Conservation (phyloP, 2,888 invertebrate species). For the Drosophila maculinotata region DNA sequence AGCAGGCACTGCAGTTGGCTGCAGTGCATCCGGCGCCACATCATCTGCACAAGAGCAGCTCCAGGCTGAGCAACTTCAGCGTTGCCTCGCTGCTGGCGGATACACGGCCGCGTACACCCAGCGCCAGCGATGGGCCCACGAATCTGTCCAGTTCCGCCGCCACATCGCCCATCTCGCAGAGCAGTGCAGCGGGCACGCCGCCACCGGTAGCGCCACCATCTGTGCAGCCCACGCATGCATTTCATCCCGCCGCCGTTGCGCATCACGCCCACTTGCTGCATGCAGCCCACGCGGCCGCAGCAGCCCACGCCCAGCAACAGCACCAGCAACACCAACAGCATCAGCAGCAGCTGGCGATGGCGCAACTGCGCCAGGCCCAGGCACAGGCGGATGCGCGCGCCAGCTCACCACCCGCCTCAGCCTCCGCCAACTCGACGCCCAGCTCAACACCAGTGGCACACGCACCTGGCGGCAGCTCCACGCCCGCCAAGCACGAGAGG, state of each 20-base stretch:
- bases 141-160: conserved; percentile 83
- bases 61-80: conserved; percentile 91
- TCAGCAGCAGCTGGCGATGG: conserved; percentile 62
- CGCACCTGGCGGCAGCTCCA: conserved; percentile 40
- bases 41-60: conserved; percentile 86
- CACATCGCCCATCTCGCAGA: conserved; percentile 80
- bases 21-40: conserved; percentile 76
- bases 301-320: conserved; percentile 81
- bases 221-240: conserved; percentile 57
- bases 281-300: conserved; percentile 79
- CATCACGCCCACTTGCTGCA: conserved; percentile 82
- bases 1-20: conserved; percentile 69
- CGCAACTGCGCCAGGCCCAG: conserved; percentile 75
- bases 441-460: conserved; percentile 68
- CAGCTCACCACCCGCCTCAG: conserved; percentile 78
- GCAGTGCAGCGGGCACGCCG: conserved; percentile 74
- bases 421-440: conserved; percentile 74
- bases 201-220: conserved; percentile 54
- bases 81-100: conserved; percentile 95
- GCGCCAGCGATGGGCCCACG: conserved; percentile 77
- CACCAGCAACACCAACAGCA: conserved; percentile 36
- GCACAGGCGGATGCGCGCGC: conserved; percentile 74
- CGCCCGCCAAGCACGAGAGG: conserved; percentile 83
- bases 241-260: conserved; percentile 80
- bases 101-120: conserved; percentile 87